Base-by-base conservation (phyloP, 1,140 invertebrate genomes). In the Goniozus legneri region DNA sequence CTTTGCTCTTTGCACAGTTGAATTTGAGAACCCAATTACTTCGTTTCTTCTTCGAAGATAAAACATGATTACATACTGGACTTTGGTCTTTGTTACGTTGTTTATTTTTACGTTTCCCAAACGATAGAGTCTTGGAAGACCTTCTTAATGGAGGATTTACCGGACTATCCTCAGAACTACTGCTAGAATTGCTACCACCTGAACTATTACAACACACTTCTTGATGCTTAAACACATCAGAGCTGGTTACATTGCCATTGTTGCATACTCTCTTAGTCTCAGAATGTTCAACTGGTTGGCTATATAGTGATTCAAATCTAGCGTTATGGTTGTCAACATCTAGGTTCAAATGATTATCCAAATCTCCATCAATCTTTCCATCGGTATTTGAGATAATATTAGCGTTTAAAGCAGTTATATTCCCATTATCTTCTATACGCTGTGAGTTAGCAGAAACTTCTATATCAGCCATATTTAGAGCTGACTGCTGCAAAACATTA, bases 1-100 rank as follows among this genome's bases (percentile, higher is more conserved):
- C 65, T 69, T 81, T 80, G 32, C 76, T 79, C 40, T 81, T 80
- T 3, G 78, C 72, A 54, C 77, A 82, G 52, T 80, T 81, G 53
- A 82, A 81, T 58, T 81, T 81, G 47, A 82, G 58, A n/a, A 79
- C 79, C 82, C 82, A 83, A 64, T 81, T 80, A 35, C 77, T 78
- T 18, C 77, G 76, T 53, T 82, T 82, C 53, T 82, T 83, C 50
- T 75, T 75, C 1, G 72, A 69, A 32, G 73, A 65, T 40, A 73
- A 58, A 24, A 67, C 62, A 38, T 75, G 73, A 63, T 69, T 75
- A 52, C 74, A 77, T 36, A 64, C 58, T 47, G 71, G 70, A 58
- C 58, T 73, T 47, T 67, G 61, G 41, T 75, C 73, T 34, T 77
- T 75, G 22, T 62, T 70, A 36, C 67, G 69, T 58, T 71, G 71